Conservation (phyloP, 2,797 vertebrate genomes). For the Orientallactaga sibirica region DNA sequence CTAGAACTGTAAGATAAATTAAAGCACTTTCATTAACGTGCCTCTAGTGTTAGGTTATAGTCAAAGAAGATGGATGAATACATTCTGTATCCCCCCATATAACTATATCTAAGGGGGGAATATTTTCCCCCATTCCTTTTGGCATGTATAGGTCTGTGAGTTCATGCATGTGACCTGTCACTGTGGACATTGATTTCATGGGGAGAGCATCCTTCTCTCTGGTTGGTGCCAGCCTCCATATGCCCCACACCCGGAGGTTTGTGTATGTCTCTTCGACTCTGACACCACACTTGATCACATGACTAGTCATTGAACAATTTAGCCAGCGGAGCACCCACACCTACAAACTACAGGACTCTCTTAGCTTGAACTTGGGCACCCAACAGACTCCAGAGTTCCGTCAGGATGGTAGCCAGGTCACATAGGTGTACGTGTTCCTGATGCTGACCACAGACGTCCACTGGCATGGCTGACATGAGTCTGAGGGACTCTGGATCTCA, state of each 20-base stretch:
- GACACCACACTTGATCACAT: constrained; percentile 96
- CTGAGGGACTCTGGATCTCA: neutral
- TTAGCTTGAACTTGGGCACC: no score
- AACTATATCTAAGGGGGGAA: neutral
- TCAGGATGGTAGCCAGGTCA: neutral
- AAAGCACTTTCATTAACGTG: neutral
- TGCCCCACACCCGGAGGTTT: constrained; percentile 92
- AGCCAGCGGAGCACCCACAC: constrained; percentile 93
- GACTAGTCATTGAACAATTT: constrained; percentile 97
- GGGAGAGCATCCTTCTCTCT: neutral
- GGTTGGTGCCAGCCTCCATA: accelerated
- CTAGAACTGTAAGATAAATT: no score
- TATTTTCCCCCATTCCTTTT: neutral
- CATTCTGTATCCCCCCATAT: neutral
- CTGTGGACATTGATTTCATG: neutral
- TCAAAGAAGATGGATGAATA: neutral
- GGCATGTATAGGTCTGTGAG: no score
- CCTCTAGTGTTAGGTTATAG: neutral
- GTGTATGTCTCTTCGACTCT: constrained; percentile 93
- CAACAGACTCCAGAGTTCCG: neutral
- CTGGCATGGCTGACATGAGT: neutral
- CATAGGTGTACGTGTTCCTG: neutral
- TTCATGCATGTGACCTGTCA: neutral
- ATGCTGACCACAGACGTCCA: neutral
- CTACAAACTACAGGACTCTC: constrained; percentile 88